Base-by-base conservation (phyloP, 1,140 invertebrate species). In the Pseudomyrmex dendroicus region DNA sequence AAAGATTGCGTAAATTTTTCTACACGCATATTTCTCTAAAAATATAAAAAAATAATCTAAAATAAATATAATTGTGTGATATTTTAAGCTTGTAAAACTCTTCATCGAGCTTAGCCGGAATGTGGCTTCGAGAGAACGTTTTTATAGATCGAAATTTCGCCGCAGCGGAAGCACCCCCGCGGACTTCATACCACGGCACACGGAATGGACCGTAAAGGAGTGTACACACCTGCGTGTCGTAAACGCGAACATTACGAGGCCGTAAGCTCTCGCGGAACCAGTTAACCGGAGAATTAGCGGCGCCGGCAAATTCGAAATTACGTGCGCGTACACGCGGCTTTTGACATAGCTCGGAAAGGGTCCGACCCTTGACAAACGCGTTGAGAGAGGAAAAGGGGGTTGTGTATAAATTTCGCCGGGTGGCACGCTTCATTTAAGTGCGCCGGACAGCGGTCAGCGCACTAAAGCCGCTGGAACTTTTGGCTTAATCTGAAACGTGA, bases 271-370 rank as follows among this genome's bases (percentile, higher is more conserved):
- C 54, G 64, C 72, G 82, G 85, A 88, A 87, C 74, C 85, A 82
- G 88, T 89, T 89, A 89, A 88, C 76, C 84, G 85, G 85, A 83
- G 84, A 90, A 90, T 90, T 89, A 90, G 89, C 84, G 35, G 80
- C 78, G 73, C 82, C 80, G 70, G 64, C 57, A 61, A 74, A 82
- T 50, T 73, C 78, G 67, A 73, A 73, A 73, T 82, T 73, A 82
- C 76, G 61, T 35, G 35, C 35, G 50, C 70, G 70, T 70, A 57
- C 63, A 82, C 50, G 67, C 61, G 61, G 70, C 70, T 82, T 82
- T 82, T 82, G 78, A 82, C 50, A 82, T 70, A 17, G 52, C 20
- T 35, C 44, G 13, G 44, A 35, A 77, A 78, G 64, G 76, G 35
- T 70, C 22, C 48, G n/a, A 80, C 83, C 57, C 84, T 80, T 66